These are phyloP conservation scores for Pseudococcus longispinus DNA, from an alignment of 2,888 invertebrate genomes.

Conservation along the genomic window DNA sequence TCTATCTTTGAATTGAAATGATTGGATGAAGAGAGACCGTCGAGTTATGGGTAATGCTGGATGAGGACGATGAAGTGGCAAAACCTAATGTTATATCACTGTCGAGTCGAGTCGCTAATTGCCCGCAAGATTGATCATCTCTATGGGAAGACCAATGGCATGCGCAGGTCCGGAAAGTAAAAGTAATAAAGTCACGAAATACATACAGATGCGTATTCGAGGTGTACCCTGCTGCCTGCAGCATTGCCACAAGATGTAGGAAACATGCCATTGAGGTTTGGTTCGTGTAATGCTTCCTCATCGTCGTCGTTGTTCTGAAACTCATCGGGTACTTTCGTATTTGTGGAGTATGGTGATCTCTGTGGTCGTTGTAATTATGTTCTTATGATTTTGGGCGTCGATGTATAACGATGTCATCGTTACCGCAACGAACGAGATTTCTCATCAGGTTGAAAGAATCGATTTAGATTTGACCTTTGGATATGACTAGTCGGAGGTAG, in stretches of 20 bases:
- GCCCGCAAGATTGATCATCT: constrained; percentile 5
- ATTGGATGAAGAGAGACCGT: no score
- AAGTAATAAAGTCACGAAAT: constrained; percentile 25
- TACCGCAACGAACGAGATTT: neutral
- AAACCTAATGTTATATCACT: neutral
- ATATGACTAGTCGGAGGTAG: neutral
- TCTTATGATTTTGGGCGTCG: neutral
- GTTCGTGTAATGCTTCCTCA: neutral
- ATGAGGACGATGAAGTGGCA: neutral
- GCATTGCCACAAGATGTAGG: neutral
- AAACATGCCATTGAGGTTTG: constrained; percentile 1
- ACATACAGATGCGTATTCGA: neutral
- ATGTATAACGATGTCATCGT: neutral
- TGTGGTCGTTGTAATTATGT: neutral
- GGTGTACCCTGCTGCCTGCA: neutral
- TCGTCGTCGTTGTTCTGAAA: neutral
- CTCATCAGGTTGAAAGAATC: neutral
- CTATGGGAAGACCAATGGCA: neutral
- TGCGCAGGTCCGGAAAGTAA: constrained; percentile 7
- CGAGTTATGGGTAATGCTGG: neutral
- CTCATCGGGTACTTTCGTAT: neutral
- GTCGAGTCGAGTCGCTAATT: neutral
- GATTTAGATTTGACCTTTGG: constrained; percentile 1
- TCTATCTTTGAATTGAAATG: no score
- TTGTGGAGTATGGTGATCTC: neutral